A percentile compares a stretch with the other conserved stretches of the same genome.
phyloP scores from a whole-genome alignment of 1,140 invertebrate species.

The Drosophila aff. region DNA sequence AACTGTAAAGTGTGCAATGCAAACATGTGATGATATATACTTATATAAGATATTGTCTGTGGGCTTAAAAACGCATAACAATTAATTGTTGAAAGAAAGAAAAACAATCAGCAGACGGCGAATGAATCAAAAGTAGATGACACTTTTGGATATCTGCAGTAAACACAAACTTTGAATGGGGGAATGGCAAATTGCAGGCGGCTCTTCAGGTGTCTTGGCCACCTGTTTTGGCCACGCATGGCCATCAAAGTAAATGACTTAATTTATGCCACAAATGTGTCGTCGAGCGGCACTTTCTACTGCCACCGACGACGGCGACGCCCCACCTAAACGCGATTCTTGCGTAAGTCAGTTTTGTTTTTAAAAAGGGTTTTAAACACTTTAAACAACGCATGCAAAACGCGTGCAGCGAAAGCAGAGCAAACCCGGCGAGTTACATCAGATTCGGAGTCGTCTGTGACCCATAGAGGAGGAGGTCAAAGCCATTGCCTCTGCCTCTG shows the following conservation, averaged over 20 bases:
- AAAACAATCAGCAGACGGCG: constrained; percentile 53
- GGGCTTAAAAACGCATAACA: constrained; percentile 77
- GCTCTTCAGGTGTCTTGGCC: constrained; percentile 18
- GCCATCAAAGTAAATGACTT: constrained; percentile 68
- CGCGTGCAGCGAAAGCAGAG: constrained; percentile 57
- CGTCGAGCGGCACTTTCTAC: constrained; percentile 68
- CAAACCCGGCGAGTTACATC: constrained; percentile 51
- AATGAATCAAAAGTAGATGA: constrained; percentile 70
- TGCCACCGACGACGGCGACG: neutral
- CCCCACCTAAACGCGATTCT: constrained; percentile 54
- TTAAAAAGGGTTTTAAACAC: constrained; percentile 41
- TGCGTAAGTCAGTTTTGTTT: constrained; percentile 50
- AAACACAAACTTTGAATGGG: constrained; percentile 1
- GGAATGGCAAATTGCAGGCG: constrained; percentile 33
- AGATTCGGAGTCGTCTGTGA: constrained; percentile 31
- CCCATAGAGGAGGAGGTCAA: constrained; percentile 51
- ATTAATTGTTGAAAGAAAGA: constrained; percentile 55
- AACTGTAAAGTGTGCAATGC: constrained; percentile 65
- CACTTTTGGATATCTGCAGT: constrained; percentile 17
- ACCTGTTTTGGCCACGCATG: constrained; percentile 22
- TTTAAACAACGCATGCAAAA: constrained; percentile 76
- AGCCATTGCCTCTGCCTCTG: constrained; percentile 22
- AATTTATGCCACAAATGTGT: constrained; percentile 74
- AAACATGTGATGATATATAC: constrained; percentile 66
- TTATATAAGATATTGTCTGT: constrained; percentile 63